Evolutionary conservation across 2,113 vertebrate genomes (phyloP).

Genomic region (Oriolus oriolus): DNA sequence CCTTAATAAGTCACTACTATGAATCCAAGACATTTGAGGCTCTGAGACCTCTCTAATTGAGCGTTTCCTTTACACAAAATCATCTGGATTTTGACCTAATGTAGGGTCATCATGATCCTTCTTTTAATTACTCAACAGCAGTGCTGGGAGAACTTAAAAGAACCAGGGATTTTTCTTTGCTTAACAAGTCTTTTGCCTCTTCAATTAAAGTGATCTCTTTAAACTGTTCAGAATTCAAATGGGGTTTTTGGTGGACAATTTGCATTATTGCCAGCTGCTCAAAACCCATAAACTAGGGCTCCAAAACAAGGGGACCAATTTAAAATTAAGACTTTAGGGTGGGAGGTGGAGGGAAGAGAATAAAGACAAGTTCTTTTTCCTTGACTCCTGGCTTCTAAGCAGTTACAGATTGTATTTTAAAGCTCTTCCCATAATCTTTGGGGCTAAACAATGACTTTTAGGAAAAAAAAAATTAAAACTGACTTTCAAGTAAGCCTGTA

Average conservation of each 20-base stretch:
- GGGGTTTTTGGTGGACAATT: background rate
- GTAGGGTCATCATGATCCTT: slow-evolving; percentile 19
- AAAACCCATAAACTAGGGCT: slow-evolving; percentile 13
- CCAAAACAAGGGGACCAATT: background rate
- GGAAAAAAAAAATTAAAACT: background rate
- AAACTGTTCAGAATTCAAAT: slow-evolving; percentile 46
- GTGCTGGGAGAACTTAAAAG: slow-evolving; percentile 17
- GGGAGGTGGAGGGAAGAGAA: background rate
- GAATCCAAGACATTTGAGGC: background rate
- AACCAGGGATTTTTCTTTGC: slow-evolving; percentile 19
- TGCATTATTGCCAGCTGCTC: slow-evolving; percentile 53
- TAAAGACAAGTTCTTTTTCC: background rate
- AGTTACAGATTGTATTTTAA: background rate
- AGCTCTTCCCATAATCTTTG: background rate
- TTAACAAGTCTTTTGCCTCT: slow-evolving; percentile 20
- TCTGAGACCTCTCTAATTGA: background rate
- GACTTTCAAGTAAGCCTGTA: background rate
- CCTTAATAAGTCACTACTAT: background rate
- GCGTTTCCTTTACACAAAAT: slow-evolving; percentile 36
- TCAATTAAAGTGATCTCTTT: slow-evolving; percentile 40
- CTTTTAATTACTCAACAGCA: slow-evolving; percentile 35
- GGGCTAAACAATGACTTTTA: background rate
- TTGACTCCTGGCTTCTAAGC: background rate
- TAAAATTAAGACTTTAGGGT: slow-evolving; percentile 15
- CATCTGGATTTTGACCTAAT: slow-evolving; percentile 40